phyloP scores from a whole-genome alignment of 1,140 invertebrate species.

The Sycophaga agraensis region DNA sequence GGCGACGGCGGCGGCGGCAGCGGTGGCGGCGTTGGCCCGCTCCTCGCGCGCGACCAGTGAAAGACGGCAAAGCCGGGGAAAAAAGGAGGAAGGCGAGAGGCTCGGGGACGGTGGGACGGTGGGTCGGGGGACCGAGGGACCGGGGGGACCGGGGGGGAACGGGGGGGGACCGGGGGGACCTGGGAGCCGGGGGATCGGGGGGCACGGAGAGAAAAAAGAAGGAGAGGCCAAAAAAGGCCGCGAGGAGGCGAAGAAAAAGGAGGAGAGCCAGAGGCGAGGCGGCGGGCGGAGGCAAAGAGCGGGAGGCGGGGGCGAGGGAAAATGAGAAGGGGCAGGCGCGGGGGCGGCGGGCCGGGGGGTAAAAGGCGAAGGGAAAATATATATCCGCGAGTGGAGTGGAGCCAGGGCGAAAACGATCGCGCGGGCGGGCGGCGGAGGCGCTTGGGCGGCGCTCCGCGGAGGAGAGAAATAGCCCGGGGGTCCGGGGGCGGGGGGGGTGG shows the following conservation, averaged over 20 bases:
- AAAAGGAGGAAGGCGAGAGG: no score
- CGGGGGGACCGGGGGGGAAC: no score
- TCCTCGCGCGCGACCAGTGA: no score
- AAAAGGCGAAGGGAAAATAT: slow-evolving; percentile 33
- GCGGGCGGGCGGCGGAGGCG: background rate
- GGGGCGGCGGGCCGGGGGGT: slow-evolving; percentile 18
- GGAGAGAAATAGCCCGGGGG: slow-evolving; percentile 20
- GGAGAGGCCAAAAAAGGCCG: slow-evolving; percentile 1
- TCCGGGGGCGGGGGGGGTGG: background rate
- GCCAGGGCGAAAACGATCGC: slow-evolving; percentile 25
- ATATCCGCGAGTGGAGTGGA: slow-evolving; percentile 24
- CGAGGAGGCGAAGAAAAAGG: slow-evolving; percentile 1
- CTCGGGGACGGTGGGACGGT: no score
- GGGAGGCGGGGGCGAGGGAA: slow-evolving; percentile 3
- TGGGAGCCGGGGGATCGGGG: no score
- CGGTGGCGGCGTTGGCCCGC: no score
- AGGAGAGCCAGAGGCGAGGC: slow-evolving; percentile 2
- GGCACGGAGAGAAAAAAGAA: no score
- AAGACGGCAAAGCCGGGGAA: no score
- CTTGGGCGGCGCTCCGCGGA: background rate
- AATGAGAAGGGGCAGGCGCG: slow-evolving; percentile 20
- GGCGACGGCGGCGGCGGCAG: background rate
- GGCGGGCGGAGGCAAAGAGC: slow-evolving; percentile 1
- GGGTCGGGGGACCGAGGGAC: no score
- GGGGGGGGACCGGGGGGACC: no score